Evolutionary conservation across 2,888 invertebrate species (phyloP).

Genomic region (Junonia oenone): DNA sequence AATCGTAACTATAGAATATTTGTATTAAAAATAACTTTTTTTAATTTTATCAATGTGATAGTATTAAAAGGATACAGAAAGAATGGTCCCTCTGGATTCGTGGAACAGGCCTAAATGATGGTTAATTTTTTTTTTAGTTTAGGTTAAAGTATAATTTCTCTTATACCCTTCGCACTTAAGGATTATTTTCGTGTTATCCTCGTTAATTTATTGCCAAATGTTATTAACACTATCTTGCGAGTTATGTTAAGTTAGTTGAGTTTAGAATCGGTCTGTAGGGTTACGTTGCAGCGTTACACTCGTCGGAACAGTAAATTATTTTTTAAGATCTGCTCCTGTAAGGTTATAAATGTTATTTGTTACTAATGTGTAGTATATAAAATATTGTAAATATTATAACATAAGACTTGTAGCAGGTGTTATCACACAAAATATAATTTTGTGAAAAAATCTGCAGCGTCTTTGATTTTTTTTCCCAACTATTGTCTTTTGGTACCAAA

Average conservation of each 20-base stretch:
- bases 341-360: constrained; percentile 79
- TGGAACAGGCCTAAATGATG: constrained; percentile 46
- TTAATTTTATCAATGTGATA: constrained; percentile 53
- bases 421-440: constrained; percentile 81
- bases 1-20: constrained; percentile 43
- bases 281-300: constrained; percentile 2
- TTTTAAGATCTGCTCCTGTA: constrained; percentile 75
- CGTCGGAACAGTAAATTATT: constrained; percentile 43
- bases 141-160: constrained; percentile 46
- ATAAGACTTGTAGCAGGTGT: constrained; percentile 80
- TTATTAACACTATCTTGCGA: constrained; percentile 64
- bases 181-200: constrained; percentile 70
- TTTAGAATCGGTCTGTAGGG: constrained; percentile 18
- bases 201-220: constrained; percentile 79
- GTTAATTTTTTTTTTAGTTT: constrained; percentile 41
- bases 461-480: constrained; percentile 34
- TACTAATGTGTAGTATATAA: constrained; percentile 78
- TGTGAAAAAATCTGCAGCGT: constrained; percentile 65
- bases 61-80: constrained; percentile 34
- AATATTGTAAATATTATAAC: constrained; percentile 77
- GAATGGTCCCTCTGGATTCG: constrained; percentile 21
- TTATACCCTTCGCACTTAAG: constrained; percentile 58
- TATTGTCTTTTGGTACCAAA: background rate
- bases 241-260: constrained; percentile 47
- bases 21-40: constrained; percentile 45